Conservation (phyloP, 2,113 vertebrate genomes). For the Climacteris rufus region DNA sequence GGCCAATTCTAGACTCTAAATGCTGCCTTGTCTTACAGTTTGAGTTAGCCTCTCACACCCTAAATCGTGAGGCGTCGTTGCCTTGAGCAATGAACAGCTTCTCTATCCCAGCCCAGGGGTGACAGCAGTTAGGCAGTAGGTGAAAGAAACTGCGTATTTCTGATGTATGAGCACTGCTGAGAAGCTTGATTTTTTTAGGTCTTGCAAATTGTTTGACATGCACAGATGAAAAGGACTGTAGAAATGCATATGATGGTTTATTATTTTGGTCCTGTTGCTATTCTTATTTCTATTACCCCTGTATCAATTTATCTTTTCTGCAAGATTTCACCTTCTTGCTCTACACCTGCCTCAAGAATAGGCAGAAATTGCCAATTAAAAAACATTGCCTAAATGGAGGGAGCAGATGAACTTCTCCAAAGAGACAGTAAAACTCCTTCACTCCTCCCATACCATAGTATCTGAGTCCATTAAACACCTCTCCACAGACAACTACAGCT, state of each 20-base stretch:
- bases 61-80: not conserved
- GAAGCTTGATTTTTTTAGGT: not conserved
- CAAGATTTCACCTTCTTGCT: not conserved
- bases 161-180: not conserved
- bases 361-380: not conserved
- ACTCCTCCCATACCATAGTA: not conserved
- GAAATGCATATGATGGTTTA: not conserved
- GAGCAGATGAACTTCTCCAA: not conserved
- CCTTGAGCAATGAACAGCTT: constrained; percentile 21
- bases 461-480: not conserved
- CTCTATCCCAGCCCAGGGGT: constrained; percentile 3
- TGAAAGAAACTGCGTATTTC: not conserved
- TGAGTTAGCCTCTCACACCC: constrained; percentile 24
- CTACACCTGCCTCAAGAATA: not conserved
- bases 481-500: not conserved
- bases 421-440: not conserved
- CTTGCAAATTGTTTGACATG: not conserved
- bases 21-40: constrained; percentile 35
- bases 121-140: constrained; percentile 7
- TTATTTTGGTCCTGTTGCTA: not conserved
- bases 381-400: not conserved
- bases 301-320: not conserved
- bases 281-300: not conserved
- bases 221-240: not conserved
- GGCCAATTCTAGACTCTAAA: constrained; percentile 45